Percentiles rank a stretch among this genome's conserved stretches.
Conservation (phyloP, 2,797 vertebrate species). For the Pseudochromis fuscus region DNA sequence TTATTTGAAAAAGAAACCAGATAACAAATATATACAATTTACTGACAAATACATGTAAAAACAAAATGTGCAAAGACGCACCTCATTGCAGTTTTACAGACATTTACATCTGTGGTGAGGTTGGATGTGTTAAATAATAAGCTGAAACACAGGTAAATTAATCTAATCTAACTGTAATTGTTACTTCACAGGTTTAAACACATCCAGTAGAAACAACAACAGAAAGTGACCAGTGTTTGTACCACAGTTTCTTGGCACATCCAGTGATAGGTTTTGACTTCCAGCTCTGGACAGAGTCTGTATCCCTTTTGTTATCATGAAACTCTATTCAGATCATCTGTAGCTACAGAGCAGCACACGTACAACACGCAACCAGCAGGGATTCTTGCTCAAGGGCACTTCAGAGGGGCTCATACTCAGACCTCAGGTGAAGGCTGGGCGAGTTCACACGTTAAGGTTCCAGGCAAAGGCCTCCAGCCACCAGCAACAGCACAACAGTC, state of each 20-base stretch:
- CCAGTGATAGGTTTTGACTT: slow-evolving; percentile 25
- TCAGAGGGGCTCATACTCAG: slow-evolving; percentile 39
- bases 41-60: not conserved
- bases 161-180: too few species aligned
- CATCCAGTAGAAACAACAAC: too few species aligned
- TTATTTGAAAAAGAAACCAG: not conserved
- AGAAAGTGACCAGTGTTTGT: slow-evolving; percentile 12
- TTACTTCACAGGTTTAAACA: too few species aligned
- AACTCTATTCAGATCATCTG: not conserved
- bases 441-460: slow-evolving; percentile 57
- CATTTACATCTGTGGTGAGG: not conserved
- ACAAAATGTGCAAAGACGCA: slow-evolving; percentile 38
- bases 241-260: slow-evolving; percentile 58
- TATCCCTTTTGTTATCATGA: not conserved
- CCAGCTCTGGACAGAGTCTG: slow-evolving; percentile 13
- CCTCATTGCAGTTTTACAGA: slow-evolving; percentile 6
- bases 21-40: slow-evolving; percentile 3
- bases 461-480: slow-evolving; percentile 48
- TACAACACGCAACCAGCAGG: slow-evolving; percentile 21
- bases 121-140: too few species aligned
- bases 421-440: slow-evolving; percentile 30
- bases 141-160: too few species aligned
- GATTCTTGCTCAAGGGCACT: slow-evolving; percentile 73
- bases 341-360: slow-evolving; percentile 26
- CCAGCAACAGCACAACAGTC: slow-evolving; percentile 62